phyloP scores from a whole-genome alignment of 1,140 invertebrate species.

The Bilobella aurantiaca region DNA sequence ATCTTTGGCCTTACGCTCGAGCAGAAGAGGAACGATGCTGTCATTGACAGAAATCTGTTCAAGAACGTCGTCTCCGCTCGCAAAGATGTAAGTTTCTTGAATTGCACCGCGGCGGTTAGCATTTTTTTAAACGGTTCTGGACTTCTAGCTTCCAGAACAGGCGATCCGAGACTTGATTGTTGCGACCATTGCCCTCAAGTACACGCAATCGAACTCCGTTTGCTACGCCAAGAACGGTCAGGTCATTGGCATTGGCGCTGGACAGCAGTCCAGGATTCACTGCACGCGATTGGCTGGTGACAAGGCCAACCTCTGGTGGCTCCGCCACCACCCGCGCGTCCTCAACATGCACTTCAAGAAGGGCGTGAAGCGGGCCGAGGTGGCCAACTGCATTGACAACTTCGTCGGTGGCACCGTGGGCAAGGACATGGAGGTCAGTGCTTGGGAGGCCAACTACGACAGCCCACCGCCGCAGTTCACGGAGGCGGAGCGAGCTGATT shows the following conservation, averaged over 20 bases:
- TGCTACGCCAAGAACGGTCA: slow-evolving; percentile 85
- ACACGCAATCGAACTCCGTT: slow-evolving; percentile 95
- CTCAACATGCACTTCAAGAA: slow-evolving; percentile 75
- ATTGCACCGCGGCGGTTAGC: background rate
- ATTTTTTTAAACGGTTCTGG: background rate
- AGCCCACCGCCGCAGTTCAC: slow-evolving; percentile 57
- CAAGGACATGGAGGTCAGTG: slow-evolving; percentile 56
- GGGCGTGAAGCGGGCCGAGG: slow-evolving; percentile 80
- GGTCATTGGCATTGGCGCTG: slow-evolving; percentile 93
- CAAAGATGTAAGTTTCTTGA: slow-evolving; percentile 44
- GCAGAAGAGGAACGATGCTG: slow-evolving; percentile 81
- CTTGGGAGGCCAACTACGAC: slow-evolving; percentile 63
- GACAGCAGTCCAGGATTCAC: slow-evolving; percentile 94
- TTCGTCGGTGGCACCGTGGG: slow-evolving; percentile 84
- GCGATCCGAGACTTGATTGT: slow-evolving; percentile 85
- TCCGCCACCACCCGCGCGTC: slow-evolving; percentile 84
- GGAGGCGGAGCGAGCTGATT: slow-evolving; percentile 59
- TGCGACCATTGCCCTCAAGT: slow-evolving; percentile 92
- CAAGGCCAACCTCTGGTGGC: slow-evolving; percentile 85
- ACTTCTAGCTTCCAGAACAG: slow-evolving; percentile 52
- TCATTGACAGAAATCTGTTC: slow-evolving; percentile 69
- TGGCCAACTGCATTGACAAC: slow-evolving; percentile 91
- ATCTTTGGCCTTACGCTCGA: slow-evolving; percentile 86
- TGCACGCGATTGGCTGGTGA: slow-evolving; percentile 92
- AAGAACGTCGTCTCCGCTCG: slow-evolving; percentile 69